These are phyloP conservation scores for Cardiocondyla obscurior DNA, from an alignment of 1,140 invertebrate species.

Conservation along the genomic window DNA sequence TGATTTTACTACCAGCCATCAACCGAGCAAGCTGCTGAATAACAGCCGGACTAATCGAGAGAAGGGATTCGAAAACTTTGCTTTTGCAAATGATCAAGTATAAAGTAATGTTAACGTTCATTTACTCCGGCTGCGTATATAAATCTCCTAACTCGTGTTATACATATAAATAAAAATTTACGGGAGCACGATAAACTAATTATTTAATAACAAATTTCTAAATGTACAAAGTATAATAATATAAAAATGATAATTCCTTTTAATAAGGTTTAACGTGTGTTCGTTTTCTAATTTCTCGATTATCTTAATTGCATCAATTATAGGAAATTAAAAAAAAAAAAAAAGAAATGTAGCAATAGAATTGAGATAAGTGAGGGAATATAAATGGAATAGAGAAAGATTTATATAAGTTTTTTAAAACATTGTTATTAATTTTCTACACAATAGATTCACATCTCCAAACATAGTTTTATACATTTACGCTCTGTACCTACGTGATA, in stretches of 20 bases:
- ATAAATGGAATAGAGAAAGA: background rate
- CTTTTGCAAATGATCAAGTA: conserved; percentile 62
- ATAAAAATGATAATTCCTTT: conserved; percentile 80
- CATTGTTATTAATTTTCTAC: conserved; percentile 66
- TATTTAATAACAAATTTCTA: conserved; percentile 75
- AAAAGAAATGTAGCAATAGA: too few relatives aligned
- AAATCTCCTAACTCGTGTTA: background rate
- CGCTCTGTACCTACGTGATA: background rate
- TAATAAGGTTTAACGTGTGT: too few relatives aligned
- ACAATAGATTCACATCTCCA: conserved; percentile 43
- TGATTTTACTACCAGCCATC: conserved; percentile 12
- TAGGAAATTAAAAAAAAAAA: too few relatives aligned
- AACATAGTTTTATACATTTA: conserved; percentile 36
- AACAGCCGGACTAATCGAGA: background rate
- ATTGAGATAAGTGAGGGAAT: too few relatives aligned
- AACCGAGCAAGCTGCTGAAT: background rate
- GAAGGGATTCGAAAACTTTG: conserved; percentile 68
- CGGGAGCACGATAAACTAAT: background rate
- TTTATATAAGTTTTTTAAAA: conserved; percentile 41
- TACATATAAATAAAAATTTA: background rate
- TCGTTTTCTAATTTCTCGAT: too few relatives aligned
- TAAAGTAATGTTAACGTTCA: background rate
- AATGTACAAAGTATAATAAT: conserved; percentile 80
- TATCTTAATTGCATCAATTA: too few relatives aligned
- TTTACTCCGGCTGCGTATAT: background rate